Evolutionary conservation across 2,113 vertebrate genomes (phyloP).

Genomic region (Patagioenas fasciata): DNA sequence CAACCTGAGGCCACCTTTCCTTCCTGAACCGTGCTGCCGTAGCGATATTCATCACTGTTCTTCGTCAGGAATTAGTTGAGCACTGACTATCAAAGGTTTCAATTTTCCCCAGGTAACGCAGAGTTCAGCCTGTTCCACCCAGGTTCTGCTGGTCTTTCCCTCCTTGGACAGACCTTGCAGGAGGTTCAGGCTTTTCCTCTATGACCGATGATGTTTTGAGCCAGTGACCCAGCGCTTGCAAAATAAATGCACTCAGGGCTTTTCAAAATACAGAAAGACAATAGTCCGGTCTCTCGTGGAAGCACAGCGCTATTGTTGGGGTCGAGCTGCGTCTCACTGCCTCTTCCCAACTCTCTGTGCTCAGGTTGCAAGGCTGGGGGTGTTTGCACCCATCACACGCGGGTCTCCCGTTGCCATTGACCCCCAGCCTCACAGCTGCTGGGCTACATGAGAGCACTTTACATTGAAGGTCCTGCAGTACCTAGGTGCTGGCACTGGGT

Average conservation of each 20-base stretch:
- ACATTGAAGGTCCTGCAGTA: rapidly evolving
- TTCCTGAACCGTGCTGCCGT: neutral
- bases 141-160: too few species aligned
- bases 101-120: neutral
- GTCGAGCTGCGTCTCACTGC: slow-evolving; percentile 29
- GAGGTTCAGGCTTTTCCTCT: neutral
- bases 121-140: neutral
- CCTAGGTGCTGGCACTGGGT: neutral
- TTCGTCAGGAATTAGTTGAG: neutral
- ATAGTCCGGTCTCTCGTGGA: slow-evolving; percentile 19
- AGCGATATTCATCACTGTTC: neutral
- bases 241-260: neutral
- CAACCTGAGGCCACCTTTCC: too few species aligned
- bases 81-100: neutral
- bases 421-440: rapidly evolving
- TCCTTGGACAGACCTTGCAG: neutral
- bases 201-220: neutral
- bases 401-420: too few species aligned
- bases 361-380: neutral
- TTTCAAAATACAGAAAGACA: slow-evolving; percentile 34
- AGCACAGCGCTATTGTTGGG: neutral
- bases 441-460: too few species aligned
- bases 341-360: neutral
- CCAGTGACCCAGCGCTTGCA: neutral
- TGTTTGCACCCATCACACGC: neutral